Evolutionary conservation across 2,113 vertebrate species (phyloP), one percentile per base, ranked within the genome.

Genomic region (Cyanistes caeruleus): DNA sequence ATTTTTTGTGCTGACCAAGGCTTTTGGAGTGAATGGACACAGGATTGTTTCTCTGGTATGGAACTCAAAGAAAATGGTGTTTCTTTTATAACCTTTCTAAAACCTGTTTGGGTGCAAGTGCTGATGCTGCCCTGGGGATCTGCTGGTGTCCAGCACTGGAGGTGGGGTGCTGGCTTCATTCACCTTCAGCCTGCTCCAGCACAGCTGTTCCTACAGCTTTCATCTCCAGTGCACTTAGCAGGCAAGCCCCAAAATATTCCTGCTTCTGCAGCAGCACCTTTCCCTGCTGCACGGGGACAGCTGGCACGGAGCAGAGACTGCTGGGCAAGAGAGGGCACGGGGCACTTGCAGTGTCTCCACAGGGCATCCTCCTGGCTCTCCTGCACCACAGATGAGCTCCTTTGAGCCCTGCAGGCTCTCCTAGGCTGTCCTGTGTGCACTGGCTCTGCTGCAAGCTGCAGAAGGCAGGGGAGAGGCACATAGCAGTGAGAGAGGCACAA

Each of bases 11-110:
- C 98, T 44, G 97, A 97, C 90, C 91, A 95, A 19, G 98, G 98
- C 65, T 97, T 98, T 75, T 98, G 98, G 98, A 98, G 98, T n/a
- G 98, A 98, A 12, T 98, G 98, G 98, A 97, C 96, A 0, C 81
- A 97, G 37, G 73, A 94, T 6, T 98, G 98, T 60, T 97, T 97
- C 89, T 84, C 74, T 95, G 98, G 98, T 98, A 98, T 7, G 96
- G 65, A 72, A 56, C 18, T 5, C 53, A 19, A 76, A 58, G 35
- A 24, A 22, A 46, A 23, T 27, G 3, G 7, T 0, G 0, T 28
- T 84, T 84, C 37, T 69, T 75, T 56, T 12, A 14, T 18, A 27
- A 14, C 17, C 16, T 52, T 39, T 35, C 17, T 20, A 76, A 76
- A 83, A 31, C 19, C 41, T 62, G 5, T 25, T 31, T 46, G 51